Conservation (phyloP, 37 sponge, comb jelly and placozoan genomes). For the Aphrocallistes beatrix region DNA sequence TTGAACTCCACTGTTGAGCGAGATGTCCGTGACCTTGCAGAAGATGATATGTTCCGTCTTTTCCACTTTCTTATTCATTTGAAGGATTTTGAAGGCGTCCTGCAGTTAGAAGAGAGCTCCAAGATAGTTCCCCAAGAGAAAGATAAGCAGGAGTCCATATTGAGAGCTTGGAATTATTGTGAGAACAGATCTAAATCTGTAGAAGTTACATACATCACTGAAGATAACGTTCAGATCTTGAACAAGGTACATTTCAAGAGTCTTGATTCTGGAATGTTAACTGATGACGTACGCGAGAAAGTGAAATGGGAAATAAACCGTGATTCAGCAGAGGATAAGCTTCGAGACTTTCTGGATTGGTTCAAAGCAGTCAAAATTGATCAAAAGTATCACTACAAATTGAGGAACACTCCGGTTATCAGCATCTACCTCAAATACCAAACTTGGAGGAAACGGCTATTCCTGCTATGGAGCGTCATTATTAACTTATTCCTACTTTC, state of each 20-base stretch:
- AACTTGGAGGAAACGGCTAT: background rate
- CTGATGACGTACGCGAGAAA: conserved; percentile 47
- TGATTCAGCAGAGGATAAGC: conserved; percentile 63
- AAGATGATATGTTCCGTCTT: background rate
- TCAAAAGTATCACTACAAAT: background rate
- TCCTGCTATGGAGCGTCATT: background rate
- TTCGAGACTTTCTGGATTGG: conserved; percentile 66
- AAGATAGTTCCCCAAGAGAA: background rate
- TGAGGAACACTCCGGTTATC: background rate
- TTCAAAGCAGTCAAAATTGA: conserved; percentile 51
- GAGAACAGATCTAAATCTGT: conserved; percentile 25
- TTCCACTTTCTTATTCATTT: background rate
- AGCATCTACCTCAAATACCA: background rate
- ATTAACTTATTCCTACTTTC: background rate
- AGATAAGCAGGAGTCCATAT: background rate
- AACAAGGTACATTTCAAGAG: conserved; percentile 35
- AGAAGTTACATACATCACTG: conserved; percentile 35
- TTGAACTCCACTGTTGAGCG: background rate
- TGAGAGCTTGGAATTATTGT: conserved; percentile 37
- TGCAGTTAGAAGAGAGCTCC: background rate
- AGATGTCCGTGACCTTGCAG: background rate
- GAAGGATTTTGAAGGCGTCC: background rate
- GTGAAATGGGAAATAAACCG: conserved; percentile 63
- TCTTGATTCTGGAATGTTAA: conserved; percentile 15
- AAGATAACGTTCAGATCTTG: conserved; percentile 30